Evolutionary conservation across 37 sponge, comb jelly and placozoan species (phyloP).

Genomic region (Geodia barretti): DNA sequence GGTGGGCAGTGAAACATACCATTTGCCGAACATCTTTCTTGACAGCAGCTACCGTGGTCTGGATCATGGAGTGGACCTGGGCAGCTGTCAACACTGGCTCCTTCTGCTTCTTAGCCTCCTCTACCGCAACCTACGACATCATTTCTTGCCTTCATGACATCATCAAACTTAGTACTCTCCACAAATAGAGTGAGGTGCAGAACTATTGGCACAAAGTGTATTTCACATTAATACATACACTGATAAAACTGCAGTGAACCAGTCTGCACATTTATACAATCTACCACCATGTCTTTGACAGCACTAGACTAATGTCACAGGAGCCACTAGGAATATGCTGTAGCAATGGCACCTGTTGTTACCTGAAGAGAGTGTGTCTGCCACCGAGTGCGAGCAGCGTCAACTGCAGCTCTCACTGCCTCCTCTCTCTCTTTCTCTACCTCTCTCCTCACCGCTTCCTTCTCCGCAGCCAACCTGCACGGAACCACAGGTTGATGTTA

Average conservation of each 20-base stretch:
- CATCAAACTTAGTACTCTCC: background rate
- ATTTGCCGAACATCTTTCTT: background rate
- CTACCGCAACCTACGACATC: background rate
- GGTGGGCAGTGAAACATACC: too few relatives aligned
- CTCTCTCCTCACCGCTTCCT: conserved; percentile 6
- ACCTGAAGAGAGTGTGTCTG: too few relatives aligned
- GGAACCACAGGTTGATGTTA: too few relatives aligned
- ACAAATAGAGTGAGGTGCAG: background rate
- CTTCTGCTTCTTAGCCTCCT: background rate
- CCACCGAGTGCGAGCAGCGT: background rate
- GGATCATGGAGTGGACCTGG: background rate
- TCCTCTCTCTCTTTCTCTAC: background rate
- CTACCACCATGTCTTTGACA: too few relatives aligned
- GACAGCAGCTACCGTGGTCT: background rate
- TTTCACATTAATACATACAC: too few relatives aligned
- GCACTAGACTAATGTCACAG: too few relatives aligned
- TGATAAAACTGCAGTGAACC: too few relatives aligned
- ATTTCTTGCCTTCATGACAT: too few relatives aligned
- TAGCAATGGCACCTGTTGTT: too few relatives aligned
- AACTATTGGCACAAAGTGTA: too few relatives aligned
- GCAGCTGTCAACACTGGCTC: background rate
- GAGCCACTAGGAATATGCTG: too few relatives aligned
- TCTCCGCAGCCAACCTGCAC: background rate
- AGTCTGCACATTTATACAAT: too few relatives aligned
- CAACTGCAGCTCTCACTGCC: background rate